These are phyloP conservation scores for Catostylus mosaicus DNA, from an alignment of 30 jellyfish, hydroid and myxozoan species.

Conservation along the genomic window DNA sequence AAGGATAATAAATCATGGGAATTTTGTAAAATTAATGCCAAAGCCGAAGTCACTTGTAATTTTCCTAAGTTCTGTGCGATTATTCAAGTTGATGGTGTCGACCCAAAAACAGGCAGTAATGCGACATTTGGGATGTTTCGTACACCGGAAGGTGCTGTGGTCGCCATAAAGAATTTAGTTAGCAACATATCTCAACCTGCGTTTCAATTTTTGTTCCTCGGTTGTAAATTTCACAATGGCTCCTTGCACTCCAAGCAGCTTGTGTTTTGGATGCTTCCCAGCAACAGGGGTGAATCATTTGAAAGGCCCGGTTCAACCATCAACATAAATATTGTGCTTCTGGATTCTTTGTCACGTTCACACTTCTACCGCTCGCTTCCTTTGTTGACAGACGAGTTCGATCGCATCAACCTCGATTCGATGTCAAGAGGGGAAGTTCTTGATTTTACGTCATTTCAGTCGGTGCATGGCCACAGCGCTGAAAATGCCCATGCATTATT, in stretches of 20 bases:
- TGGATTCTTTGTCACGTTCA: constrained; percentile 88
- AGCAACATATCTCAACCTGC: not conserved
- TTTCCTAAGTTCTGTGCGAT: constrained; percentile 26
- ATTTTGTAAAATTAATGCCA: constrained; percentile 2
- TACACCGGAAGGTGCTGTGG: not conserved
- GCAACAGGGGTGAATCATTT: not conserved
- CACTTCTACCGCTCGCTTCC: constrained; percentile 88
- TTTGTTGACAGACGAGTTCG: constrained; percentile 26
- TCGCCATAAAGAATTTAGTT: not conserved
- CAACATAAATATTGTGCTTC: constrained; percentile 64
- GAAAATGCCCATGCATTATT: constrained; percentile 78
- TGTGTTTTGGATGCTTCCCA: not conserved
- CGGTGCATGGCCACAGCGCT: constrained; percentile 90
- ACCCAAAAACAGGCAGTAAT: not conserved
- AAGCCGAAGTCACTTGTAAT: not conserved
- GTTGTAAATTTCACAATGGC: not conserved
- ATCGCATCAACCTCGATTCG: constrained; percentile 27
- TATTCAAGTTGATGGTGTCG: constrained; percentile 11
- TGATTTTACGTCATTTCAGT: constrained; percentile 79
- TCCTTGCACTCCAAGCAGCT: constrained; percentile 7
- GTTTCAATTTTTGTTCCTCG: constrained; percentile 31
- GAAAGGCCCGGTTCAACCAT: not conserved
- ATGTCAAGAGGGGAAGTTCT: constrained; percentile 65
- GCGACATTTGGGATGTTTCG: not conserved
- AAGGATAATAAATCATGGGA: not conserved